Evolutionary conservation across 2,888 invertebrate genomes (phyloP), one percentile per base, ranked within the genome.

Genomic region (Caradrina kadenii): DNA sequence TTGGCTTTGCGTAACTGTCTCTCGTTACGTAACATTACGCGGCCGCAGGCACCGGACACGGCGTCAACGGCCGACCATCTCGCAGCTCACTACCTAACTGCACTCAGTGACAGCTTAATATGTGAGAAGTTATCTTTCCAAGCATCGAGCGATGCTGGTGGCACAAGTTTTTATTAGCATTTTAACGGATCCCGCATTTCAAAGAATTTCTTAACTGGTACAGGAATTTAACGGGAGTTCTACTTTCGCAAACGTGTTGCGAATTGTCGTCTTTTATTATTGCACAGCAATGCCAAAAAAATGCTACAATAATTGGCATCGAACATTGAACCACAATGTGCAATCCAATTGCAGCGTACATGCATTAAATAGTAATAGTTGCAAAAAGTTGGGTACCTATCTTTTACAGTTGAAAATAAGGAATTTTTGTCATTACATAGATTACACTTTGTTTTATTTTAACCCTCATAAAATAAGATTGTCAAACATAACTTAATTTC

Each of bases 1-100:
- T 94, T 94, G 94, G 88, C 81, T 89, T 90, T 91, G 87, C 91
- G 89, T 91, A 91, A 92, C 89, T 88, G 87, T 85, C 76, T 79
- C 80, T 87, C 69, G 80, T 90, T 92, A 90, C 88, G 88, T 88
- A 91, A 91, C 74, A 74, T 74, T 75, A 79, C 68, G 63, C 76
- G 53, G 66, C 73, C 58, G 74, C 73, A 69, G 66, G 76, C 84
- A 75, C 64, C 73, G 75, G 64, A 72, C 78, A 77, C 74, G 75
- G 67, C 81, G 85, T 87, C 84, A 84, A 85, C 58, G 81, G 22
- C 83, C 83, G 78, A 72, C 68, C 73, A 81, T 60, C 77, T 73
- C 65, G 72, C 72, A 80, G 50, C 79, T 69, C 59, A 74, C 71
- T 68, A 79, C 80, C 76, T 80, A 83, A 80, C 80, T 86, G 81